These are phyloP conservation scores for Lophius piscatorius DNA, from an alignment of 2,113 vertebrate genomes.

Conservation along the genomic window DNA sequence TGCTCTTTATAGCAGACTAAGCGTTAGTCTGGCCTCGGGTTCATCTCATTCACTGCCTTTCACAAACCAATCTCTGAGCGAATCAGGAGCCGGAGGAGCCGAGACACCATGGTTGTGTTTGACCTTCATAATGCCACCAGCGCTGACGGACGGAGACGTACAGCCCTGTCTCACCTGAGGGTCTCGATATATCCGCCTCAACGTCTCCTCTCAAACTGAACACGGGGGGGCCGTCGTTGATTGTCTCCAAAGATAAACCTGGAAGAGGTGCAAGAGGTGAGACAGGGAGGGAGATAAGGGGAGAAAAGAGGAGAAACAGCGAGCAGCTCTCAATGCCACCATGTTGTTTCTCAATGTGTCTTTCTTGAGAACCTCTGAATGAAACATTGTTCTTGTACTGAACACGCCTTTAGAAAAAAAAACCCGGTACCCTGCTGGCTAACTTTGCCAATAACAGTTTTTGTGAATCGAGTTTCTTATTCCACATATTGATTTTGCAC, in stretches of 20 bases:
- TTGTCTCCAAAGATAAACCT: conserved; percentile 43
- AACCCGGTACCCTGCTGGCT: too few relatives aligned
- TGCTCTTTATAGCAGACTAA: too few relatives aligned
- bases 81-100: conserved; percentile 4
- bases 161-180: conserved; percentile 3
- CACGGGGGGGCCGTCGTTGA: conserved; percentile 26
- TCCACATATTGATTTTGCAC: too few relatives aligned
- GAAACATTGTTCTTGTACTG: conserved; percentile 9
- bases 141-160: conserved; percentile 11
- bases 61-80: conserved; percentile 25
- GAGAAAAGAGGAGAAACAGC: conserved; percentile 33
- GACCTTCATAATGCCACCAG: conserved; percentile 22
- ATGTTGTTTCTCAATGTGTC: conserved; percentile 47
- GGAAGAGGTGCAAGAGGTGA: conserved; percentile 12
- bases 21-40: too few relatives aligned
- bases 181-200: conserved; percentile 19
- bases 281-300: conserved; percentile 19
- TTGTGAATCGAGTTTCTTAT: too few relatives aligned
- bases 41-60: conserved; percentile 13
- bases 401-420: conserved; percentile 19
- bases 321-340: conserved; percentile 30
- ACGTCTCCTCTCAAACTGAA: conserved; percentile 39
- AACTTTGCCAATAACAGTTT: conserved; percentile 29
- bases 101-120: conserved; percentile 6
- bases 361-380: conserved; percentile 27